Conservation (phyloP, 2,888 invertebrate species). For the Cephus pulcher region DNA sequence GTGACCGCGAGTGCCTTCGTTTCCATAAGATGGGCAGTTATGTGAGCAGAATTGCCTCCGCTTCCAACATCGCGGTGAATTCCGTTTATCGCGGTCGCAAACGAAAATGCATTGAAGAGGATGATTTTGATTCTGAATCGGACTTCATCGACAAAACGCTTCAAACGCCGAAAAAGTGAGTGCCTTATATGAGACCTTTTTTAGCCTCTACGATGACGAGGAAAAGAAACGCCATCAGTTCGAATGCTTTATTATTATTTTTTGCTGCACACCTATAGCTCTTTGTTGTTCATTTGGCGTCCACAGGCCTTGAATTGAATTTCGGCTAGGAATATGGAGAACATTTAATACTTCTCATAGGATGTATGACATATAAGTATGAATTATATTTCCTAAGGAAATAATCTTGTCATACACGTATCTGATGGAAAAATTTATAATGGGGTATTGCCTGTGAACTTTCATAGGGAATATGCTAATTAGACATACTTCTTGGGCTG, state of each 20-base stretch:
- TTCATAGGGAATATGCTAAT: neutral
- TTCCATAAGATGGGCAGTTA: conserved; percentile 54
- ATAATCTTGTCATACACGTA: neutral
- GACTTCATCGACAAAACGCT: conserved; percentile 70
- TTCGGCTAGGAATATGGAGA: neutral
- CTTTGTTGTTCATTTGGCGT: neutral
- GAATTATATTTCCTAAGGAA: neutral
- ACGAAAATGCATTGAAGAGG: conserved; percentile 70
- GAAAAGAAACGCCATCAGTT: neutral
- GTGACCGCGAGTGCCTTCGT: neutral
- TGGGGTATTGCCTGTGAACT: neutral
- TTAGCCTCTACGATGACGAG: neutral
- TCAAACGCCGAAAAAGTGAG: conserved; percentile 75
- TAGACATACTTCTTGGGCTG: neutral
- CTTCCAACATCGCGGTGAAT: conserved; percentile 59
- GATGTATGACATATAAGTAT: neutral
- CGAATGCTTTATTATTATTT: neutral
- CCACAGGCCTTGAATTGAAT: neutral
- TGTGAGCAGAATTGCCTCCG: conserved; percentile 56
- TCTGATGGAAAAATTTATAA: neutral
- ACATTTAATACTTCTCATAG: neutral
- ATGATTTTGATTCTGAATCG: conserved; percentile 67
- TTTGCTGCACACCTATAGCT: neutral
- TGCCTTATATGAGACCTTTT: neutral
- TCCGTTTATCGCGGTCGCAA: conserved; percentile 66